A percentile compares a stretch with the other conserved stretches of the same genome.
Conservation (phyloP, 1,140 invertebrate genomes). For the Euglossa dilemma region DNA sequence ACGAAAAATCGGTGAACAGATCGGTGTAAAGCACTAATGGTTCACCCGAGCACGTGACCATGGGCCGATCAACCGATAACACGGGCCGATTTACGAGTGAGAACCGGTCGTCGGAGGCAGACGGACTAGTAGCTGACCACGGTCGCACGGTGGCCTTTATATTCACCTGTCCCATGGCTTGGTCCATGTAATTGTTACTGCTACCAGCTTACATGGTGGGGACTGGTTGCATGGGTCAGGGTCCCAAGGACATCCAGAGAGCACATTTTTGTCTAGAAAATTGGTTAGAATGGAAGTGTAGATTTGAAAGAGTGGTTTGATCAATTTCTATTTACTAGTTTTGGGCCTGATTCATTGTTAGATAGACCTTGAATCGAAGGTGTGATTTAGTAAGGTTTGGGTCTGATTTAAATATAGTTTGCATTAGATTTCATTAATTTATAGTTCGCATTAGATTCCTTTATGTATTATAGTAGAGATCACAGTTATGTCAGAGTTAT, state of each 20-base stretch:
- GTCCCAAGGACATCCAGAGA: slow-evolving; percentile 28
- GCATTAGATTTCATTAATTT: too few relatives aligned
- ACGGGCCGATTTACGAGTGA: slow-evolving; percentile 36
- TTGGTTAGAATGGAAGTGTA: too few relatives aligned
- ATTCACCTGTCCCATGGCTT: slow-evolving; percentile 54
- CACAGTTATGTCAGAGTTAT: too few relatives aligned
- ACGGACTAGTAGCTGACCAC: slow-evolving; percentile 67
- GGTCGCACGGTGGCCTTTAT: slow-evolving; percentile 68
- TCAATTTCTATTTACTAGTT: not conserved
- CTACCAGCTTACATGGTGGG: slow-evolving; percentile 45
- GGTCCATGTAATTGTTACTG: slow-evolving; percentile 52
- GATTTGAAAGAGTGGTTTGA: not conserved
- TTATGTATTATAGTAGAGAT: too few relatives aligned
- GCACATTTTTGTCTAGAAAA: not conserved
- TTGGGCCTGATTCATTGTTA: not conserved
- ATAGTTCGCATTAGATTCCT: too few relatives aligned
- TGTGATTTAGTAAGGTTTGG: too few relatives aligned
- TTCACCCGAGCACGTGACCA: slow-evolving; percentile 27
- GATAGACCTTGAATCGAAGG: too few relatives aligned
- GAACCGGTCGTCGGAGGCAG: slow-evolving; percentile 62
- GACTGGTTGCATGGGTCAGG: slow-evolving; percentile 28
- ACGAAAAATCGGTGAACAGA: too few relatives aligned
- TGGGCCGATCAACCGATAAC: slow-evolving; percentile 35
- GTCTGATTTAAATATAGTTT: too few relatives aligned
- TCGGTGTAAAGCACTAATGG: not conserved